Conservation (phyloP, 2,113 vertebrate genomes). For the Azemiops feae region DNA sequence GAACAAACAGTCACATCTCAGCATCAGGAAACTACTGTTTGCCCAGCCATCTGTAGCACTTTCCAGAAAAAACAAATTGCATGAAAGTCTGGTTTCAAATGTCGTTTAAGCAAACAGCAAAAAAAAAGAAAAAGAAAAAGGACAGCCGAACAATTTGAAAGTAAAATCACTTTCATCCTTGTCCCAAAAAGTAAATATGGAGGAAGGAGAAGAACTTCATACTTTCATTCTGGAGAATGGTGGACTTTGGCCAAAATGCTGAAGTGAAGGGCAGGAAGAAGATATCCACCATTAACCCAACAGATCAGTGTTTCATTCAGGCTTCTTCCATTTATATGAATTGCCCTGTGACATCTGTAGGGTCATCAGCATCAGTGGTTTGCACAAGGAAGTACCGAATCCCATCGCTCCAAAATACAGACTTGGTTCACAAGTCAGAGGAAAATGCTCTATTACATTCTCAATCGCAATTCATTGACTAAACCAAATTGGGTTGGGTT, state of each 20-base stretch:
- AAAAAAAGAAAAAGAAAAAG: neutral
- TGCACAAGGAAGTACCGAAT: neutral
- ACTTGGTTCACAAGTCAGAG: neutral
- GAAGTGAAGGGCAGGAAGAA: neutral
- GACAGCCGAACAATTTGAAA: slow-evolving; percentile 13
- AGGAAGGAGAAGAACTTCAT: neutral
- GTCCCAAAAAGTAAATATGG: neutral
- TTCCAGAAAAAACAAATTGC: neutral
- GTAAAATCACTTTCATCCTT: neutral
- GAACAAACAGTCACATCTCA: neutral
- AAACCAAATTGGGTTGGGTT: too few relatives aligned
- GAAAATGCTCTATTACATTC: neutral
- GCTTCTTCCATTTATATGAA: neutral
- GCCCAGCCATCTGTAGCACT: rapidly evolving
- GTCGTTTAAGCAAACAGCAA: slow-evolving; percentile 2
- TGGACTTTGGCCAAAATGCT: neutral
- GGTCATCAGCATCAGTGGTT: neutral
- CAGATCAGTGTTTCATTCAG: neutral
- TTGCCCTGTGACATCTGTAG: neutral
- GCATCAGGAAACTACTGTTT: neutral
- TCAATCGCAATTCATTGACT: too few relatives aligned
- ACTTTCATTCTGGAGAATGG: slow-evolving; percentile 7
- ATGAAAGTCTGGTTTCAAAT: neutral
- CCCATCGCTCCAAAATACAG: neutral
- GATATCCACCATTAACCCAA: neutral